Evolutionary conservation across 1,140 invertebrate genomes (phyloP).

Genomic region (Metaphire vulgaris): DNA sequence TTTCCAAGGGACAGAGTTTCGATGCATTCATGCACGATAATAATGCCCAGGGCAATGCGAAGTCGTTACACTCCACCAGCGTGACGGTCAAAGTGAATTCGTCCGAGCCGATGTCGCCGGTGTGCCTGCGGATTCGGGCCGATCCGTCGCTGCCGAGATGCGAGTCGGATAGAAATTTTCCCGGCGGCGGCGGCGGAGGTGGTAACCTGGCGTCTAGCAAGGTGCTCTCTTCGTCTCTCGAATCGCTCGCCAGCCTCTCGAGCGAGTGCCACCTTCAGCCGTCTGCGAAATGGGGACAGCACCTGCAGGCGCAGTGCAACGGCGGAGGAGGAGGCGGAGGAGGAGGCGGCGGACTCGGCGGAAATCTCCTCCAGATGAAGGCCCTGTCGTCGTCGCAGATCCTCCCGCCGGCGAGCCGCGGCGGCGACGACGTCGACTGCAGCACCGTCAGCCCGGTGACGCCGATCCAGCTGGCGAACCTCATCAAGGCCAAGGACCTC

Average conservation of each 20-base stretch:
- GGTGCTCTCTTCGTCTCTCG: background rate
- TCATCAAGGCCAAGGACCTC: background rate
- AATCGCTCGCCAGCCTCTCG: background rate
- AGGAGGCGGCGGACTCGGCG: too few species aligned
- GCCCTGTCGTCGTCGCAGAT: background rate
- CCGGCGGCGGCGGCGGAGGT: too few species aligned
- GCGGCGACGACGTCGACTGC: background rate
- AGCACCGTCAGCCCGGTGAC: background rate
- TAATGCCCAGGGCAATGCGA: too few species aligned
- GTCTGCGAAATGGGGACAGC: background rate
- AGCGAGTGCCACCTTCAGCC: background rate
- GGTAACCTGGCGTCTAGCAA: background rate
- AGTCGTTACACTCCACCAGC: background rate
- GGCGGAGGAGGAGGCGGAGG: too few species aligned
- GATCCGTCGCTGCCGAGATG: background rate
- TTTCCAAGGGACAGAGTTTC: too few species aligned
- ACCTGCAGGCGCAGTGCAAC: too few species aligned
- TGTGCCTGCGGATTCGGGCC: background rate
- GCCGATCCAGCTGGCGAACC: background rate
- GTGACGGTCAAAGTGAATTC: background rate
- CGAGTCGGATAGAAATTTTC: background rate
- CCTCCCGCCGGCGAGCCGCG: background rate
- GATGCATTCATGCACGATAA: too few species aligned
- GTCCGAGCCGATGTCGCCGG: background rate
- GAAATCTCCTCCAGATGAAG: background rate